Base-by-base conservation (phyloP, 2,888 invertebrate genomes). In the Eristalinus aeneus region DNA sequence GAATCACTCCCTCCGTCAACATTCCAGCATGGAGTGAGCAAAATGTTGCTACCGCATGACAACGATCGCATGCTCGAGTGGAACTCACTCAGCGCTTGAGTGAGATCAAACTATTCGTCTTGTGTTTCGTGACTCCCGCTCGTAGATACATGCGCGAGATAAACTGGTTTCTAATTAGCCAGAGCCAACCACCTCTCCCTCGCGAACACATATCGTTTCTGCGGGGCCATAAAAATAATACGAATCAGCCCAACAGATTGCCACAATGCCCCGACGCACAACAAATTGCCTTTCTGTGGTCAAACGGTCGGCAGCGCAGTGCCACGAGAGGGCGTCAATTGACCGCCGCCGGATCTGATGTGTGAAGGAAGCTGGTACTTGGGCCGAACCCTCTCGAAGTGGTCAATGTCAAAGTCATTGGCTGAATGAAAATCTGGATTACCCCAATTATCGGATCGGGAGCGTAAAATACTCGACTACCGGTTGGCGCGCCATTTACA, bases 361-460 rank as follows among this genome's bases (percentile, higher is more conserved):
- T 56, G 56, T 76, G 71, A 61, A 67, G 39, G 72, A 56, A 53
- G 63, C 23, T 12, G 31, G 53, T 54, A 20, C 31, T 16, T 16
- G 16, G 8, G 56, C 39, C 72, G 73, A 74, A 82, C 86, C 73
- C 74, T 54, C 56, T 74, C 32, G 69, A 74, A 71, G 54, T 78
- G 86, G 77, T 78, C 86, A 86, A 86, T 86, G 86, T 86, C 86
- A 86, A 86, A 86, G 82, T 86, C 86, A 86, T 86, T 86, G 65
- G 64, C 10, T 53, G 73, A 73, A 53, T 53, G 73, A 72, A 73
- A 76, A 58, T 56, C 36, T 20, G 23, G 54, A 77, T 69, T 77
- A 63, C 53, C 61, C 67, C 76, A 76, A 67, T 82, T 81, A 32
- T 12, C 74, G 46, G 54, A 63, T 54, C 8, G 16, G 16, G 46